Conservation (phyloP, 2,888 invertebrate species). For the Apamea crenata region DNA sequence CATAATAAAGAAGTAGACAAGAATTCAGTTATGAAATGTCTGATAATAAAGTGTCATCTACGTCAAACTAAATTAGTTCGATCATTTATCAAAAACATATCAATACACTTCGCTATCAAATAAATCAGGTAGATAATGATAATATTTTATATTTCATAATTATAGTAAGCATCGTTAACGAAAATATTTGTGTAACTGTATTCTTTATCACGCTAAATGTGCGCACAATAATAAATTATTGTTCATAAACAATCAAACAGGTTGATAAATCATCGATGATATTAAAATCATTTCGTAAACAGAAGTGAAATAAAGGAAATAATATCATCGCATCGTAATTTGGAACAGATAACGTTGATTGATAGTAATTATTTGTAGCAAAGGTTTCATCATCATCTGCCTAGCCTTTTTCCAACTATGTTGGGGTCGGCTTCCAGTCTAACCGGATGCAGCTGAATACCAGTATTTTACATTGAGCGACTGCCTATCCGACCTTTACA, state of each 20-base stretch:
- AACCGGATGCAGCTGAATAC: too few species aligned
- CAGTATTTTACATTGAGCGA: too few species aligned
- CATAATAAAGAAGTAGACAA: constrained; percentile 22
- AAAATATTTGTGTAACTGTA: constrained; percentile 49
- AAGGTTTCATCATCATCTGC: neutral
- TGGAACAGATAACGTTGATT: constrained; percentile 17
- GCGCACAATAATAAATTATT: constrained; percentile 44
- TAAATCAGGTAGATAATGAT: constrained; percentile 36
- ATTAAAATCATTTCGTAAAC: constrained; percentile 35
- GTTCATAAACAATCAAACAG: constrained; percentile 33
- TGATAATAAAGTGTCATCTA: constrained; percentile 47
- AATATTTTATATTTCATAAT: constrained; percentile 41
- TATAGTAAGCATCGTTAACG: constrained; percentile 29
- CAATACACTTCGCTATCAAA: constrained; percentile 34
- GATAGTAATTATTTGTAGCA: neutral
- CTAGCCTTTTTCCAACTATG: too few species aligned
- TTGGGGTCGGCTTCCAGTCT: too few species aligned
- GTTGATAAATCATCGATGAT: constrained; percentile 26
- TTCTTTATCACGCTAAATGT: constrained; percentile 33
- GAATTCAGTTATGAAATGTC: constrained; percentile 32
- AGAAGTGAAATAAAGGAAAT: constrained; percentile 38
- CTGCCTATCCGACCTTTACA: too few species aligned
- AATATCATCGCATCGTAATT: constrained; percentile 18
- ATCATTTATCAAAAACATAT: constrained; percentile 46
- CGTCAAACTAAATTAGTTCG: constrained; percentile 37